Evolutionary conservation across 2,113 vertebrate genomes (phyloP).

Genomic region (Passerina amoena): DNA sequence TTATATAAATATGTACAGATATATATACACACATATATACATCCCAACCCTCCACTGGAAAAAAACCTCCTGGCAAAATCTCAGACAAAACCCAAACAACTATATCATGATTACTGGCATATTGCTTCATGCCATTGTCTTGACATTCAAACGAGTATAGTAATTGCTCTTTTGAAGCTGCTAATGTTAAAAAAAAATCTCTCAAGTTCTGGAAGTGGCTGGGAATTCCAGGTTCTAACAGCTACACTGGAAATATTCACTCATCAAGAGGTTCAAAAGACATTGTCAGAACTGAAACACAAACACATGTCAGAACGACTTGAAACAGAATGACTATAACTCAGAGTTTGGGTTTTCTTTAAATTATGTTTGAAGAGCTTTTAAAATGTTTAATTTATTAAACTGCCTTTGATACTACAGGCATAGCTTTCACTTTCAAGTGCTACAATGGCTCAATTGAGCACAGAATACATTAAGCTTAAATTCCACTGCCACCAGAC

Average conservation of each 20-base stretch:
- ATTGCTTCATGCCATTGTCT: conserved; percentile 1
- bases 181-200: background rate
- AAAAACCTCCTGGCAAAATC: background rate
- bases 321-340: conserved; percentile 40
- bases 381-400: conserved; percentile 57
- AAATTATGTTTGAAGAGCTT: conserved; percentile 42
- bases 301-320: conserved; percentile 17
- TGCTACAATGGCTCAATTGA: conserved; percentile 1
- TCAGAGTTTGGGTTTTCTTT: conserved; percentile 12
- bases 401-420: conserved; percentile 32
- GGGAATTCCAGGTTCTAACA: conserved; percentile 48
- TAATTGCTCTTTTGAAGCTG: conserved; percentile 48
- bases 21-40: too few species aligned
- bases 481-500: background rate
- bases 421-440: conserved; percentile 36
- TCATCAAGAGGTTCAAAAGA: conserved; percentile 58
- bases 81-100: background rate
- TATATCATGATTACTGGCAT: background rate
- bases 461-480: conserved; percentile 14
- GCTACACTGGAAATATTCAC: background rate
- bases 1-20: background rate
- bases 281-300: conserved; percentile 33
- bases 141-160: background rate
- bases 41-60: background rate
- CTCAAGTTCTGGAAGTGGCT: conserved; percentile 22